phyloP scores from a whole-genome alignment of 2,797 vertebrate species.

The Avahi laniger region DNA sequence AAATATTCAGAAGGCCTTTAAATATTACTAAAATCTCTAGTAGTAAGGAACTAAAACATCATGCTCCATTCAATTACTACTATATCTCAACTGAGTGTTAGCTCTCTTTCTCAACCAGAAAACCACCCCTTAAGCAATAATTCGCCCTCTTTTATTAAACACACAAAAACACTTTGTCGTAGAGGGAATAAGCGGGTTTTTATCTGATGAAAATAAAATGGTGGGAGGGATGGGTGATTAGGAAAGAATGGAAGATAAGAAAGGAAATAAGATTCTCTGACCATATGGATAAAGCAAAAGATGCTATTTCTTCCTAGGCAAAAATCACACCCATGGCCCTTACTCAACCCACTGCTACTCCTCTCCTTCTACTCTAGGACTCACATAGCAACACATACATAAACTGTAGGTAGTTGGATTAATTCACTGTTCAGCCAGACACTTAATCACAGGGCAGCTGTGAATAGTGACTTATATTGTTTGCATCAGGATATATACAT shows the following conservation, averaged over 20 bases:
- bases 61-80: neutral
- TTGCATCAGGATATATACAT: neutral
- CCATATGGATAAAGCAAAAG: neutral
- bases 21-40: constrained; percentile 45
- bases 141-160: constrained; percentile 26
- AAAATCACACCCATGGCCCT: neutral
- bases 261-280: constrained; percentile 32
- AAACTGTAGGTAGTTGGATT: neutral
- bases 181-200: neutral
- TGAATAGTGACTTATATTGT: neutral
- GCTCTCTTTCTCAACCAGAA: constrained; percentile 20
- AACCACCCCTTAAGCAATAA: constrained; percentile 30
- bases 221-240: neutral
- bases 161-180: constrained; percentile 38
- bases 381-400: neutral
- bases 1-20: constrained; percentile 58
- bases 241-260: neutral
- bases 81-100: constrained; percentile 12
- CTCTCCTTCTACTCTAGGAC: neutral
- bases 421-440: neutral
- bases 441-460: neutral
- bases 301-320: neutral
- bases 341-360: neutral
- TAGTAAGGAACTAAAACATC: neutral
- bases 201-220: constrained; percentile 35